phyloP scores from a whole-genome alignment of 1,140 invertebrate species.

The Fopius arisanus region DNA sequence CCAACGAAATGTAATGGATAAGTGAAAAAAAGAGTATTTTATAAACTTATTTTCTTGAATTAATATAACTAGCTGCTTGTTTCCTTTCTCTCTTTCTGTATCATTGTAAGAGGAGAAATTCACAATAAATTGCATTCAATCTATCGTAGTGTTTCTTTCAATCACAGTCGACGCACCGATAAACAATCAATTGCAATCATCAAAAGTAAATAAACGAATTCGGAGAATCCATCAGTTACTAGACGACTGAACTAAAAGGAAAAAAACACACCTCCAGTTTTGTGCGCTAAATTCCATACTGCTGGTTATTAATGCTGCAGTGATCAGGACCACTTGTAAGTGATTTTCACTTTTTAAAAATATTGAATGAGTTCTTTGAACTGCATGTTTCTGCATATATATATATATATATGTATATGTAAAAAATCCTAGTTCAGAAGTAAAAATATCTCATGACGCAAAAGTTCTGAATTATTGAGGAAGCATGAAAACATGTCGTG shows the following conservation, averaged over 20 bases:
- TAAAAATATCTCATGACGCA: conserved; percentile 10
- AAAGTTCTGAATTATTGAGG: conserved; percentile 15
- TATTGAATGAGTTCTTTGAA: neutral
- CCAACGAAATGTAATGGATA: neutral
- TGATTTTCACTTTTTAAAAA: neutral
- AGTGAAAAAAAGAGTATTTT: neutral
- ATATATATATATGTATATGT: conserved; percentile 13
- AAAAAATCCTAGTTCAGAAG: conserved; percentile 9
- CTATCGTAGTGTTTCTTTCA: neutral
- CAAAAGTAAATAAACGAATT: neutral
- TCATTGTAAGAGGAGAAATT: neutral
- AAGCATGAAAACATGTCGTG: neutral
- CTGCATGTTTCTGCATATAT: neutral
- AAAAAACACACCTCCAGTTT: neutral
- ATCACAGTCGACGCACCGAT: neutral
- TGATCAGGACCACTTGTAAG: conserved; percentile 19
- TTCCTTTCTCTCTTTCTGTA: neutral
- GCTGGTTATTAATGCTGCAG: neutral
- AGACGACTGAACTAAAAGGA: neutral
- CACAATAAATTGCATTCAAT: neutral
- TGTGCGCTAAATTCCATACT: conserved; percentile 18
- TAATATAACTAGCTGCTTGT: neutral
- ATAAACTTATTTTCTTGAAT: neutral
- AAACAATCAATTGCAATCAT: neutral
- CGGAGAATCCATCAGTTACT: neutral